Evolutionary conservation across 2,797 vertebrate species (phyloP).

Genomic region (Acanthornis magna): DNA sequence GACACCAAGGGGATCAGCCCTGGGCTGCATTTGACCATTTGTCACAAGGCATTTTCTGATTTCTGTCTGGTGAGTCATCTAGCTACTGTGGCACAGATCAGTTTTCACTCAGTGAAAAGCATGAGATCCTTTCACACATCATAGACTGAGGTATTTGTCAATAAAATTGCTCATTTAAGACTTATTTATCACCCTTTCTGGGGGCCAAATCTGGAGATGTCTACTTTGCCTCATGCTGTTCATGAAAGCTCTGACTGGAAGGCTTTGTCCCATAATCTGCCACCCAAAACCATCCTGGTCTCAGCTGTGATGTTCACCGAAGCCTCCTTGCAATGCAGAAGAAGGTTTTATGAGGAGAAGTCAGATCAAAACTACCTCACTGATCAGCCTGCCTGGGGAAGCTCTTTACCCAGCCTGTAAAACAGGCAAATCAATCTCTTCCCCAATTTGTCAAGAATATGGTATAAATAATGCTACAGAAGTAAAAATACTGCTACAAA

Average conservation of each 20-base stretch:
- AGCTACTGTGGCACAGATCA: background rate
- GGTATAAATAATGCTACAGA: background rate
- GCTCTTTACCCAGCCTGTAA: background rate
- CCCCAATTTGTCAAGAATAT: background rate
- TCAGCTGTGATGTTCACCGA: background rate
- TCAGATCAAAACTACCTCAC: background rate
- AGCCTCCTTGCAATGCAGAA: background rate
- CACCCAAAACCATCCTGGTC: background rate
- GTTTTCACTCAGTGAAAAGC: background rate
- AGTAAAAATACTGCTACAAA: background rate
- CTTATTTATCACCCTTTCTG: background rate
- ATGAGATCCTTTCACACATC: background rate
- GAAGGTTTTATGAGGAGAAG: background rate
- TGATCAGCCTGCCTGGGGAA: background rate
- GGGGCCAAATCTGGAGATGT: background rate
- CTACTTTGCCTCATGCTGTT: background rate
- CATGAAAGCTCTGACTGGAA: background rate
- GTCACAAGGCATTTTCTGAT: background rate
- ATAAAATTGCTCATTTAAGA: background rate
- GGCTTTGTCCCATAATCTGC: background rate
- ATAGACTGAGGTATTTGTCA: background rate
- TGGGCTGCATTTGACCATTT: background rate
- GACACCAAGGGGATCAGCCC: background rate
- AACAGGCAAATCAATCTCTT: background rate
- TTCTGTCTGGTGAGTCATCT: background rate